Conservation (phyloP, 2,888 invertebrate genomes). For the Morpho achilles region DNA sequence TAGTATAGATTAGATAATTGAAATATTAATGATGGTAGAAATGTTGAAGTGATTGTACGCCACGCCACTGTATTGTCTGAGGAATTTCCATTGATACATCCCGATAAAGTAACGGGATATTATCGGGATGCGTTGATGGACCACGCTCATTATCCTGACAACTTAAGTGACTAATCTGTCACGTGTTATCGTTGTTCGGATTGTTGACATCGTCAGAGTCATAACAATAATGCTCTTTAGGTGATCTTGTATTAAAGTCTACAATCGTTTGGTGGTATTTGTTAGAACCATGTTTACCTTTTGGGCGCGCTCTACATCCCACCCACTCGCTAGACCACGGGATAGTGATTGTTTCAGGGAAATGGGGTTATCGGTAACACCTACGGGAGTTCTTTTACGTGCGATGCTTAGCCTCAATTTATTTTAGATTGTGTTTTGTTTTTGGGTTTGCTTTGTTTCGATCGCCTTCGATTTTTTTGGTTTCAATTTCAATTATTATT, state of each 20-base stretch:
- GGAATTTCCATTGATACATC: no score
- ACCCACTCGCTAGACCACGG: neutral
- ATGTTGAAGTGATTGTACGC: no score
- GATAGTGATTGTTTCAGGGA: conserved; percentile 24
- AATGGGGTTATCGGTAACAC: conserved; percentile 21
- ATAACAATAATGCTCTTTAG: no score
- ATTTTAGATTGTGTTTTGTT: neutral
- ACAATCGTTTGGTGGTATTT: conserved; percentile 3
- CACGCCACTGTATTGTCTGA: no score
- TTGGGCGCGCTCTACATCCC: conserved; percentile 2
- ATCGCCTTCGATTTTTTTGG: neutral
- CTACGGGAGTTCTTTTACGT: conserved; percentile 17
- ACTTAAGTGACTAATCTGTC: conserved; percentile 21
- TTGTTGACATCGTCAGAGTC: no score
- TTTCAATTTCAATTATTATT: neutral
- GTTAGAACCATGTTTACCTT: conserved; percentile 2
- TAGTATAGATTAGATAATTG: no score
- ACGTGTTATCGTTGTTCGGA: conserved; percentile 1
- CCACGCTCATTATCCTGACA: conserved; percentile 15
- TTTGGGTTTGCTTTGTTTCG: neutral
- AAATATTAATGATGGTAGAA: no score
- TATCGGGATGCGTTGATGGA: conserved; percentile 15
- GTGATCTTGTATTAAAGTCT: neutral
- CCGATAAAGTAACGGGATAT: conserved; percentile 10
- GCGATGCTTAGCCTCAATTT: no score